Conservation (phyloP, 2,113 vertebrate genomes). For the Cichladusa arquata region DNA sequence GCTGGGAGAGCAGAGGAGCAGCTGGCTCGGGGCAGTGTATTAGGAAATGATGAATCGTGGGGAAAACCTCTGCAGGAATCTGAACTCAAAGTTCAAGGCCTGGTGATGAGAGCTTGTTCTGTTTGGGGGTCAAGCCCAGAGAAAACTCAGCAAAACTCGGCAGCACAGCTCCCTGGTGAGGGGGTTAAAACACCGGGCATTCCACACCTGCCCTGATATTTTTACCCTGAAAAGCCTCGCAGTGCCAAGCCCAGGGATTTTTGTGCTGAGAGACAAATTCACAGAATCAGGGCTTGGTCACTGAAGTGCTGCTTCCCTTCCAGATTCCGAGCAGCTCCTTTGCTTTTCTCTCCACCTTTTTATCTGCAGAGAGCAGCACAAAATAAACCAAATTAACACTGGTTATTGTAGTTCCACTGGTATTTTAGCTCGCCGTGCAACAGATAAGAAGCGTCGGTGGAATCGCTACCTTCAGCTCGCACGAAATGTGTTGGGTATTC, state of each 20-base stretch:
- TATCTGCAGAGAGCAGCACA: not conserved
- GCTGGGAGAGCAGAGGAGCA: not conserved
- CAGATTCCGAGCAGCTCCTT: not conserved
- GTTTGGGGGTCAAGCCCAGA: not conserved
- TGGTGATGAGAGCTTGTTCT: not conserved
- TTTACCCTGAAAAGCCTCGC: not conserved
- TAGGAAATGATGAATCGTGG: not conserved
- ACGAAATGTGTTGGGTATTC: not conserved
- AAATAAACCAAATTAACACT: not conserved
- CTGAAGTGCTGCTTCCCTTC: not conserved
- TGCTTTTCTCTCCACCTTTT: not conserved
- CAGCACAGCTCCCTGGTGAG: not conserved
- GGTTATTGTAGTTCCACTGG: fast-evolving
- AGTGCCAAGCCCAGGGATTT: not conserved
- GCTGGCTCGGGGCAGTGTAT: not conserved
- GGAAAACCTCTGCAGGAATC: not conserved
- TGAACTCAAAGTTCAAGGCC: not conserved
- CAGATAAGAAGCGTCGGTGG: not conserved
- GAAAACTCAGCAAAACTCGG: not conserved
- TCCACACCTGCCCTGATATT: not conserved
- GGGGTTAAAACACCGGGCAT: fast-evolving
- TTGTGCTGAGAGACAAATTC: not conserved
- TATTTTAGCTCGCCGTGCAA: not conserved
- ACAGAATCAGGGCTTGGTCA: not conserved
- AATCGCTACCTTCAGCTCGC: not conserved